A percentile compares a stretch with the other conserved stretches of the same genome.
phyloP scores from a whole-genome alignment of 2,113 vertebrate species.

The Diphyllodes magnificus region DNA sequence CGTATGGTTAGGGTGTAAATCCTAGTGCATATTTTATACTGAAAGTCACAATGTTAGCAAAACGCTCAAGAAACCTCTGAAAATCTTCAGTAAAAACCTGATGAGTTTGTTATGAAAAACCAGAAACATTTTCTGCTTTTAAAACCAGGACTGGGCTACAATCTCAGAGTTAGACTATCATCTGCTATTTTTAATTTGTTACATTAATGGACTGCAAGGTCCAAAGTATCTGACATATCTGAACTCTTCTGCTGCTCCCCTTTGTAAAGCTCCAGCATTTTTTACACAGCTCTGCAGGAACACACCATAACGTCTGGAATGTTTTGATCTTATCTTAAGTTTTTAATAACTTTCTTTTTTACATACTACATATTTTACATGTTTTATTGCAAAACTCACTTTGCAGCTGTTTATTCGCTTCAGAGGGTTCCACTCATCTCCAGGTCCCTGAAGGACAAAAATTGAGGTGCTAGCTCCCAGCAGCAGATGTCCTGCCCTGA shows the following conservation, averaged over 20 bases:
- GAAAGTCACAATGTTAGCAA: slow-evolving; percentile 32
- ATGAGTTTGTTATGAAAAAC: neutral
- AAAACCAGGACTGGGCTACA: neutral
- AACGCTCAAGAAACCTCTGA: slow-evolving; percentile 21
- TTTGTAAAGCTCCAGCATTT: slow-evolving; percentile 33
- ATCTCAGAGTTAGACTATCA: neutral
- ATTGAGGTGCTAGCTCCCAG: neutral
- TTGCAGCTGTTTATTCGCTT: slow-evolving; percentile 14
- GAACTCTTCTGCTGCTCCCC: slow-evolving; percentile 18
- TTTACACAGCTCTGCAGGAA: slow-evolving; percentile 30
- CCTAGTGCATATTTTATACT: slow-evolving; percentile 22
- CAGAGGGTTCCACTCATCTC: neutral
- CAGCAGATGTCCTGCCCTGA: neutral
- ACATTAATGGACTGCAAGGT: neutral
- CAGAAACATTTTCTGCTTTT: neutral
- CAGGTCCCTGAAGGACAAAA: neutral
- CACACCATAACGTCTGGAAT: slow-evolving; percentile 31
- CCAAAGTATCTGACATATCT: slow-evolving; percentile 38
- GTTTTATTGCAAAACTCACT: slow-evolving; percentile 49
- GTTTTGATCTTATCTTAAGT: slow-evolving; percentile 59
- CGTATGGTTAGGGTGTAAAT: slow-evolving; percentile 46
- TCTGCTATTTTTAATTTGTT: slow-evolving; percentile 33
- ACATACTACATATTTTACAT: slow-evolving; percentile 45
- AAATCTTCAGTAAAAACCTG: neutral
- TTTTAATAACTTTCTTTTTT: slow-evolving; percentile 58